phyloP scores from a whole-genome alignment of 2,113 vertebrate genomes.

The Thryonomys swinderianus region DNA sequence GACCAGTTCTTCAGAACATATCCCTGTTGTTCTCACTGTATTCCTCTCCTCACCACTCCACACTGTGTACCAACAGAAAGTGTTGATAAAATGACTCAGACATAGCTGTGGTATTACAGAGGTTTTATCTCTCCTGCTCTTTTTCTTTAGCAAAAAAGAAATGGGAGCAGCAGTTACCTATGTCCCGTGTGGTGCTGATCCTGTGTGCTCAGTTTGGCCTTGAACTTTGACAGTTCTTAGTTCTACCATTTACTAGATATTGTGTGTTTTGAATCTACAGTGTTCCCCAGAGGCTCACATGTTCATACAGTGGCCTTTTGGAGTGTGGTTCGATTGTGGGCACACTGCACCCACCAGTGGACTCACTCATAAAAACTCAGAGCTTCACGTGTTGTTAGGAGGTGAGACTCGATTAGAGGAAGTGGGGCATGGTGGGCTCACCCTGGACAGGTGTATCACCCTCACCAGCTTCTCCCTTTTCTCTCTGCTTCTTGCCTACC shows the following conservation, averaged over 20 bases:
- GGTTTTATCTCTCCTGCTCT: background rate
- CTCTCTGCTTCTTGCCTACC: background rate
- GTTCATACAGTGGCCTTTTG: background rate
- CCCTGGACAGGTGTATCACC: too few species aligned
- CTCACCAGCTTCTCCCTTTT: background rate
- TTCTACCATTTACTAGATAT: background rate
- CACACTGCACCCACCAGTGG: background rate
- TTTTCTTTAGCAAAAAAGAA: background rate
- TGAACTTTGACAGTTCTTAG: background rate
- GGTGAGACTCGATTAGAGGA: too few species aligned
- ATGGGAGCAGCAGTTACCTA: accelerated
- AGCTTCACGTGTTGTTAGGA: too few species aligned
- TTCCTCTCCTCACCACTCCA: background rate
- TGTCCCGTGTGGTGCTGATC: accelerated
- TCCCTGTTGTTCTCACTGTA: background rate
- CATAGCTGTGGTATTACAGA: background rate
- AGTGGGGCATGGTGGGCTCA: too few species aligned
- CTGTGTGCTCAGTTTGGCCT: background rate
- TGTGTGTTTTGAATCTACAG: background rate
- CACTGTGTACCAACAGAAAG: background rate
- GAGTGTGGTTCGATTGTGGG: background rate
- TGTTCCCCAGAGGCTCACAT: background rate
- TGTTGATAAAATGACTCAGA: background rate
- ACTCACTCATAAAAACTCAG: too few species aligned
- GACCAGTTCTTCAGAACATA: background rate